Percentiles rank a stretch among this genome's conserved stretches.
phyloP scores from a whole-genome alignment of 2,113 vertebrate species.

The Balaeniceps rex region DNA sequence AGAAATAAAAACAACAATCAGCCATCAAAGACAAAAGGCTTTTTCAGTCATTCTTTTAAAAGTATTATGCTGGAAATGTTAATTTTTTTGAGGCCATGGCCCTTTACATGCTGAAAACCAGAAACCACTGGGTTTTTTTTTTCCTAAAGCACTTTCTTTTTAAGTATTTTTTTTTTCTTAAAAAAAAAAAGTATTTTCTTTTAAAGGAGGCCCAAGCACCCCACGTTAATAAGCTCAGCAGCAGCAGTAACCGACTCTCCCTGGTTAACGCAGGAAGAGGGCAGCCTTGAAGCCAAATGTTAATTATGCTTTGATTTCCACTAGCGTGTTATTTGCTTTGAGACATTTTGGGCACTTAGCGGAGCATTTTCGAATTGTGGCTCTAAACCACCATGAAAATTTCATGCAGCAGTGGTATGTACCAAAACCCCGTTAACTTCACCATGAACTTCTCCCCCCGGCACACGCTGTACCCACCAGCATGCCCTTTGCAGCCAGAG shows the following conservation, averaged over 20 bases:
- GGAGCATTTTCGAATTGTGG: neutral
- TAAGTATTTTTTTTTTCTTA: neutral
- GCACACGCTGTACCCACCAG: neutral
- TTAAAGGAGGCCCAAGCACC: neutral
- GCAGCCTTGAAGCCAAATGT: neutral
- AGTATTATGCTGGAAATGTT: neutral
- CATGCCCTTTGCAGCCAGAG: neutral
- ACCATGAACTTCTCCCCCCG: neutral
- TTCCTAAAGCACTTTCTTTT: neutral
- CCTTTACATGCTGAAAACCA: conserved; percentile 9
- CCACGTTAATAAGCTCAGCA: neutral
- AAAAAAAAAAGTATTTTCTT: neutral
- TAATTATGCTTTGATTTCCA: conserved; percentile 34
- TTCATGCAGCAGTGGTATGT: neutral
- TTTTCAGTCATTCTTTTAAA: conserved; percentile 8
- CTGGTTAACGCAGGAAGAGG: neutral
- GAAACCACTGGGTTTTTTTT: neutral
- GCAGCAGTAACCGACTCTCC: neutral
- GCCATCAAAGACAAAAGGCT: conserved; percentile 35
- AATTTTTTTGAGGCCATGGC: conserved; percentile 9
- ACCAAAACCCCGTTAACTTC: neutral
- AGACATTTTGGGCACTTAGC: conserved; percentile 31
- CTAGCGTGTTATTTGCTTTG: neutral
- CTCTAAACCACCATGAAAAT: conserved; percentile 27
- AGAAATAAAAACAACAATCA: conserved; percentile 65